Evolutionary conservation across 1,140 invertebrate species (phyloP).

Genomic region (Nasonia longicornis): DNA sequence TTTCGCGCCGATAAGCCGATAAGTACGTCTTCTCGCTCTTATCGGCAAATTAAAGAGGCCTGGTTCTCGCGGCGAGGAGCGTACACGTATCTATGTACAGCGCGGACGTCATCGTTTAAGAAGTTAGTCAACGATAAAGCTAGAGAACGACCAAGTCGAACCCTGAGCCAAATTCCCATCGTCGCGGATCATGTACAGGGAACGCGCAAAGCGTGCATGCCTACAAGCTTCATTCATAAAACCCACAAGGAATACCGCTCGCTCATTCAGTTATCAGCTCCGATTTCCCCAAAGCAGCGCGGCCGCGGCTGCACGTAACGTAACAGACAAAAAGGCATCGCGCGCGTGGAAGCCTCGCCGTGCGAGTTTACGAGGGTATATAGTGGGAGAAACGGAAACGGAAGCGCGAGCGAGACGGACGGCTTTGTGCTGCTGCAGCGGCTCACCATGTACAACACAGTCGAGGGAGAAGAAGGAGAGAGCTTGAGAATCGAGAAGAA

Average conservation of each 20-base stretch:
- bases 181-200: too few species aligned
- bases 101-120: slow-evolving; percentile 16
- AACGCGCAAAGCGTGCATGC: neutral
- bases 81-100: neutral
- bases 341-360: slow-evolving; percentile 14
- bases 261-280: slow-evolving; percentile 45
- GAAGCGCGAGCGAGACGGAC: slow-evolving; percentile 42
- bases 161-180: too few species aligned
- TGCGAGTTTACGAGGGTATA: neutral
- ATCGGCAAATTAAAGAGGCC: slow-evolving; percentile 28
- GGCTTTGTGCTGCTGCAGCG: neutral
- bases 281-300: slow-evolving; percentile 32
- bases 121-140: neutral
- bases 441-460: neutral
- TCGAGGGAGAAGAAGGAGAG: slow-evolving; percentile 3
- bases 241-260: slow-evolving; percentile 41
- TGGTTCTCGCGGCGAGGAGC: neutral
- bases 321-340: slow-evolving; percentile 23
- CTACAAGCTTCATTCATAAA: slow-evolving; percentile 42
- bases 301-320: neutral
- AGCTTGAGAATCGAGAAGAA: slow-evolving; percentile 28
- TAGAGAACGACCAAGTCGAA: too few species aligned
- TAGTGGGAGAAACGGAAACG: slow-evolving; percentile 45
- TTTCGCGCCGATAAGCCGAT: slow-evolving; percentile 25
- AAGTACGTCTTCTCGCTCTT: slow-evolving; percentile 8